Conservation (phyloP, 2,888 invertebrate genomes). For the Eupithecia subumbrata region DNA sequence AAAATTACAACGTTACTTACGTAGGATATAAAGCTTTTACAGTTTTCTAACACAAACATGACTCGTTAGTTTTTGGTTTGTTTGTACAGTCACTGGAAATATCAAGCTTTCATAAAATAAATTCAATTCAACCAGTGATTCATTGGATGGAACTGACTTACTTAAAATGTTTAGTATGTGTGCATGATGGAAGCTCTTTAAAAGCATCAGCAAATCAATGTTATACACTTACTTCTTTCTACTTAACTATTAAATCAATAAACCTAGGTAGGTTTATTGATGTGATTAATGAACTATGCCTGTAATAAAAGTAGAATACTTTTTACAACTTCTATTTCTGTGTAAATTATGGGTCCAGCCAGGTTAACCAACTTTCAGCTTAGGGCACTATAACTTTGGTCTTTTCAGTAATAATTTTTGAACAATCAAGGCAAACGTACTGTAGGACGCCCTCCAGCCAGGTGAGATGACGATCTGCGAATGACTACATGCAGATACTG, state of each 20-base stretch:
- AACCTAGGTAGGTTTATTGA: too few relatives aligned
- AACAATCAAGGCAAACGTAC: too few relatives aligned
- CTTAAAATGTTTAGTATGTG: not conserved
- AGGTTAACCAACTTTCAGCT: too few relatives aligned
- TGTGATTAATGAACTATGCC: too few relatives aligned
- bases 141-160: not conserved
- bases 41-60: conserved; percentile 7
- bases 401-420: too few relatives aligned
- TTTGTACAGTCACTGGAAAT: not conserved
- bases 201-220: not conserved
- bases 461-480: too few relatives aligned
- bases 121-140: not conserved
- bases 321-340: not conserved
- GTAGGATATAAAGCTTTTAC: conserved; percentile 9
- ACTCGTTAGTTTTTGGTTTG: not conserved
- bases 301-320: conserved; percentile 1
- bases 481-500: too few relatives aligned
- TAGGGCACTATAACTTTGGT: too few relatives aligned
- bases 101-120: not conserved
- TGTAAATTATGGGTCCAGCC: too few relatives aligned
- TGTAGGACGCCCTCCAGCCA: too few relatives aligned
- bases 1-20: not conserved
- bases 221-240: not conserved
- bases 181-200: not conserved
- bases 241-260: not conserved